Base-by-base conservation (phyloP, 35 echinoderm and acorn worm species). In the Lytechinus variegatus region DNA sequence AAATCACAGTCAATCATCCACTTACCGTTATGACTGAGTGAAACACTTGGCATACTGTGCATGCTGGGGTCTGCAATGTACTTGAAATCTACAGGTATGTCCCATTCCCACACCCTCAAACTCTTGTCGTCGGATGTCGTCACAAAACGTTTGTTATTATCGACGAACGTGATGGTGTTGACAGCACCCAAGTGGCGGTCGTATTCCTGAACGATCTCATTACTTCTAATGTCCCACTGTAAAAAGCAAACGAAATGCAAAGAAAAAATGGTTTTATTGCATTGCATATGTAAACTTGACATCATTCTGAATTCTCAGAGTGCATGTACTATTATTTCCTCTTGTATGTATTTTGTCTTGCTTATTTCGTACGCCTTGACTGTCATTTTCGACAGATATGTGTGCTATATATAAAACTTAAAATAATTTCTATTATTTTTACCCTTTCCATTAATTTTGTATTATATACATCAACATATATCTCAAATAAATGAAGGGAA, bases 81-180 rank as follows among this genome's bases (percentile, higher is more conserved):
- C 89, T 99, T 99, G 89, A 98, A 99, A 93, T 99, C 98, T 9
- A 99, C 98, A 9, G 98, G 98, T 87, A 99, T 99, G 86, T 99
- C 98, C 98, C 98, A 99, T 57, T 99, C 98, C 98, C 98, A 99
- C 14, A 99, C 97, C 13, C 98, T 56, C 91, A 99, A 72, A 87
- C 97, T 98, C 54, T 99, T 99, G 92, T 99, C 98, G 87, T 99
- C 98, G 5, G 98, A 99, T 19, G 98, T 99, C 19, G 98, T 97
- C 53, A 99, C 98, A 92, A 99, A 99, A 27, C 98, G 94, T 54
- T 96, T 89, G 93, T 97, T 97, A 86, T 98, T 95, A 93, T 99
- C 98, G 10, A 99, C 96, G 94, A 99, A 99, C n/a, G 97, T 98
- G 94, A 99, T 99, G 54, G 97, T 98, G 94, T 99, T 99, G 86